Evolutionary conservation across 2,888 invertebrate genomes (phyloP), one percentile per base, ranked within the genome.

Genomic region (Agrilus biguttatus): DNA sequence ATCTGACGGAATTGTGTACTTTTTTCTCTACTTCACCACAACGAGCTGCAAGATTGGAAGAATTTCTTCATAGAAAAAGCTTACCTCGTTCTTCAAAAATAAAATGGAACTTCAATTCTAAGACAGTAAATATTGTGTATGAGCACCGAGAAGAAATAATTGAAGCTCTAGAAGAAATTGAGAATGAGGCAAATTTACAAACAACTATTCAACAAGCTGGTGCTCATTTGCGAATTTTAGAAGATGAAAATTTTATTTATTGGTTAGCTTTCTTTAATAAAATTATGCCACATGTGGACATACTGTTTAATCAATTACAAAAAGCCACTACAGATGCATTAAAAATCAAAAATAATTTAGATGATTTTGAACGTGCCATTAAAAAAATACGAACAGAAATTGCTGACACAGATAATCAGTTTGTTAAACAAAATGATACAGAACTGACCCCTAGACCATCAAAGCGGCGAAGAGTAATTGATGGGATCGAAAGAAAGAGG

Each of bases 191-290:
- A 8, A 39, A 42, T 7, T 42, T 49, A 41, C 19, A 41, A 12
- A 49, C 45, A 2, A 45, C 49, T 0, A 49, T 47, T 37, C 42
- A 44, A 41, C 42, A 49, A 45, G 52, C 51, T 5, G 14, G 44
- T 10, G 45, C 40, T 19, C 41, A 47, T 32, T 19, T 37, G 2
- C 28, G 45, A 8, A 47, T 32, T 19, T 33, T 52, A 32, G 12
- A 46, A 21, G 50, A 51, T 39, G 36, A 42, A 8, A 41, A 34
- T 8, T 56, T 57, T 40, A 42, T 42, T 21, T 57, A 51, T 51
- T 57, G 56, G 55, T 44, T 57, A 36, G 46, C 42, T 12, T 43
- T 52, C 45, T 56, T 57, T 41, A 48, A 55, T 43, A 45, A 39
- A 39, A 42, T 53, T 14, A 53, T 55, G 54, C 52, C 52, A 10